These are phyloP conservation scores for Oxytorus armatus DNA, from an alignment of 2,888 invertebrate genomes.

Conservation along the genomic window DNA sequence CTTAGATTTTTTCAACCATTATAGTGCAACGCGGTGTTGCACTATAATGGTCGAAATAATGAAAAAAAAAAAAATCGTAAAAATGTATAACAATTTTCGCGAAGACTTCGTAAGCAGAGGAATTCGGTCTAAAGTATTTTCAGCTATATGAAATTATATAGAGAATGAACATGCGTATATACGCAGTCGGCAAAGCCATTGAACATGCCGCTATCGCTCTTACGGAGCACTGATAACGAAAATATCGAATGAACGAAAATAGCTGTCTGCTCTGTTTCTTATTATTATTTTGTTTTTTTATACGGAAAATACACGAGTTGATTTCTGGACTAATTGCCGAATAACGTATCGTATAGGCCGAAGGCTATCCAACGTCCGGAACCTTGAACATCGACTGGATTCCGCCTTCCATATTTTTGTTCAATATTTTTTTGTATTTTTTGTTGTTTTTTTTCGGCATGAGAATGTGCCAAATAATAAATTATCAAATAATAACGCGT, in stretches of 20 bases:
- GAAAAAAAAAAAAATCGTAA: too few relatives aligned
- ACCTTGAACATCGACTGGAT: conserved; percentile 50
- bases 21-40: too few relatives aligned
- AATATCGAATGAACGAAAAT: conserved; percentile 15
- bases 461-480: conserved; percentile 35
- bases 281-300: neutral
- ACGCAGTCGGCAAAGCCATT: neutral
- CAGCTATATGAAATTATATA: too few relatives aligned
- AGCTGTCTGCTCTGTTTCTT: neutral
- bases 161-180: neutral
- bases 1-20: too few relatives aligned
- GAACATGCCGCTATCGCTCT: conserved; percentile 3
- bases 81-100: too few relatives aligned
- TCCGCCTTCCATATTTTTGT: conserved; percentile 37
- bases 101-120: too few relatives aligned
- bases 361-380: conserved; percentile 34
- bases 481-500: conserved; percentile 25
- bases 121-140: too few relatives aligned
- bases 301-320: conserved; percentile 7
- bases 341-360: conserved; percentile 49
- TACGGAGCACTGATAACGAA: neutral
- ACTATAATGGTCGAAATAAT: too few relatives aligned
- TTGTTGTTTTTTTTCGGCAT: too few relatives aligned
- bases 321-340: conserved; percentile 50
- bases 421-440: conserved; percentile 32